Evolutionary conservation across 2,113 vertebrate species (phyloP).

Genomic region (Crotalus tigris): DNA sequence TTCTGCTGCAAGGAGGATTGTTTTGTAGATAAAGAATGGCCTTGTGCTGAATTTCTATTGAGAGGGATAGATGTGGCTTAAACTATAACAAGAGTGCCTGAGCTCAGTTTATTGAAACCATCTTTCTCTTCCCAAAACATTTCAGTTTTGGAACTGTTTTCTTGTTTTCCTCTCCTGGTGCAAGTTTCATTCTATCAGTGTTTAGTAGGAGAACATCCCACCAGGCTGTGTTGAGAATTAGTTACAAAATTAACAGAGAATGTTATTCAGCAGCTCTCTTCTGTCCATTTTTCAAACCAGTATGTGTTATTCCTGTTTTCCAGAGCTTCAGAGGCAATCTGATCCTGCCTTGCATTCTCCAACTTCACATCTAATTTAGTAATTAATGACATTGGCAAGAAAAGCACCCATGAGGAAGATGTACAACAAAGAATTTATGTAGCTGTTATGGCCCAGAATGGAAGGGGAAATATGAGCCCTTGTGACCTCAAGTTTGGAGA

Average conservation of each 20-base stretch:
- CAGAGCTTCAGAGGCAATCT: not conserved
- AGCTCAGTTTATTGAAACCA: not conserved
- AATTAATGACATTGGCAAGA: conserved; percentile 33
- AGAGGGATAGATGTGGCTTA: not conserved
- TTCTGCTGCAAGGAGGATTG: not conserved
- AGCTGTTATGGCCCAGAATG: not conserved
- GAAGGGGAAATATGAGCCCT: conserved; percentile 57
- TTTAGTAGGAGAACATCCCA: not conserved
- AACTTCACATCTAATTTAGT: conserved; percentile 31
- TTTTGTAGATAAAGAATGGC: not conserved
- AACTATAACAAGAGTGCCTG: not conserved
- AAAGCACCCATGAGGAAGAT: conserved; percentile 1
- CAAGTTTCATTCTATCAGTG: not conserved
- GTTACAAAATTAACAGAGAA: not conserved
- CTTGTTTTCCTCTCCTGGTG: not conserved
- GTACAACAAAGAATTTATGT: conserved; percentile 35
- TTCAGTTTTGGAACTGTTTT: not conserved
- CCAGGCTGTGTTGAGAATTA: not conserved
- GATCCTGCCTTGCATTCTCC: not conserved
- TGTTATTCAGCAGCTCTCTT: not conserved
- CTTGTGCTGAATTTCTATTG: not conserved
- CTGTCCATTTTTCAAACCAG: not conserved
- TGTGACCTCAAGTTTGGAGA: conserved; percentile 50
- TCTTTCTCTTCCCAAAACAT: not conserved
- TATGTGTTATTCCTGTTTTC: not conserved